A percentile compares a stretch with the other conserved stretches of the same genome.
phyloP scores from a whole-genome alignment of 2,797 vertebrate species.

The Melopsittacus undulatus region DNA sequence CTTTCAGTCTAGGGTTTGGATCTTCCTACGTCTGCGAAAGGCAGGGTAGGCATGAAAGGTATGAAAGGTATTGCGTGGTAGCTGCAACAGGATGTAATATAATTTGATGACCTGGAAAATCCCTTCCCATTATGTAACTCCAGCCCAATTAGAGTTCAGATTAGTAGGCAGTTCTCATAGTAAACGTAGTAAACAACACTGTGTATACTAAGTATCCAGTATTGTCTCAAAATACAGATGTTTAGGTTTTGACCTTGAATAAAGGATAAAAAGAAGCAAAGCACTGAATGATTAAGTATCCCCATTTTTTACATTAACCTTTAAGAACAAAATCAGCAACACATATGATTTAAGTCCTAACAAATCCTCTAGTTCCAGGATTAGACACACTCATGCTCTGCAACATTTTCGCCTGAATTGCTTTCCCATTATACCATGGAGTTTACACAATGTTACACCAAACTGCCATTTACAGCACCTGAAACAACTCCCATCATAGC shows the following conservation, averaged over 20 bases:
- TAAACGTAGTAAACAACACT: not conserved
- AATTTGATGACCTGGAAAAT: not conserved
- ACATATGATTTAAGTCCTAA: not conserved
- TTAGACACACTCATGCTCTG: not conserved
- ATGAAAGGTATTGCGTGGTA: not conserved
- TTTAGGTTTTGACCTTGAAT: not conserved
- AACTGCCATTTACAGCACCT: not conserved
- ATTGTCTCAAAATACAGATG: not conserved
- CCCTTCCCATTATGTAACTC: not conserved
- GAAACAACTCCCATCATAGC: not conserved
- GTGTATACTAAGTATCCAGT: not conserved
- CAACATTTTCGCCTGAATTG: not conserved
- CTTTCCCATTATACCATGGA: not conserved
- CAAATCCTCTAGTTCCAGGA: not conserved
- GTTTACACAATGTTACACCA: not conserved
- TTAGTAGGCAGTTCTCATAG: not conserved
- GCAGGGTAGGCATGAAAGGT: not conserved
- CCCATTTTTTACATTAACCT: not conserved
- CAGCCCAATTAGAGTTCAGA: not conserved
- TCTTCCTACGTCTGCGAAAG: not conserved
- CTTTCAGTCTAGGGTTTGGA: not conserved
- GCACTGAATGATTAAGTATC: not conserved
- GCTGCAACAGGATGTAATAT: not conserved
- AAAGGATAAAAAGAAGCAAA: not conserved
- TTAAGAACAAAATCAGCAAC: not conserved